Percentiles rank a stretch among this genome's conserved stretches.
Conservation (phyloP, 2,113 vertebrate genomes). For the Sisor rabdophorus region DNA sequence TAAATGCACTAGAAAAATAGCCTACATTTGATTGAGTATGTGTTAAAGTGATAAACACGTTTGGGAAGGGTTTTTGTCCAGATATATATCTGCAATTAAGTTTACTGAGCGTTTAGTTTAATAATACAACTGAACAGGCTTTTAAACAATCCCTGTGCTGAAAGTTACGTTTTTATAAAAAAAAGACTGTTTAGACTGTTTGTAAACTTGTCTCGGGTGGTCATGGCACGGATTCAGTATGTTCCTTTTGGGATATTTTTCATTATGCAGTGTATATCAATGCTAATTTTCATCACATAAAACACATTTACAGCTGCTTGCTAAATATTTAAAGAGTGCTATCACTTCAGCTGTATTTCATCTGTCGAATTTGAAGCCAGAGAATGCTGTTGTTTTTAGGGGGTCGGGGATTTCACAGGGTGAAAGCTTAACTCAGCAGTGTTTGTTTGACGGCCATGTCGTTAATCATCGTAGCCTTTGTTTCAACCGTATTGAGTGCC, state of each 20-base stretch:
- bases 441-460: constrained; percentile 50
- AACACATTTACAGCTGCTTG: neutral
- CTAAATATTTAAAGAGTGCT: constrained; percentile 27
- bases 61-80: neutral
- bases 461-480: constrained; percentile 50
- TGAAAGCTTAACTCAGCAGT: constrained; percentile 37
- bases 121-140: neutral
- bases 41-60: neutral
- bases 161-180: too few species aligned
- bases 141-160: constrained; percentile 1
- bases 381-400: constrained; percentile 26
- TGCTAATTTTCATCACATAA: constrained; percentile 7
- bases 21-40: neutral
- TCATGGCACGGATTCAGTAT: constrained; percentile 1
- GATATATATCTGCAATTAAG: neutral
- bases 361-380: constrained; percentile 21
- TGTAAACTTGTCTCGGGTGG: constrained; percentile 13
- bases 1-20: neutral
- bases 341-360: constrained; percentile 19
- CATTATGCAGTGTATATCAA: constrained; percentile 9
- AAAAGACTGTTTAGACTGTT: too few species aligned
- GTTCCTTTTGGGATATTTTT: neutral
- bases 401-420: constrained; percentile 13
- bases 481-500: constrained; percentile 53
- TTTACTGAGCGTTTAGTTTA: neutral